phyloP scores from a whole-genome alignment of 2,888 invertebrate genomes.

The Tigriopus californicus region DNA sequence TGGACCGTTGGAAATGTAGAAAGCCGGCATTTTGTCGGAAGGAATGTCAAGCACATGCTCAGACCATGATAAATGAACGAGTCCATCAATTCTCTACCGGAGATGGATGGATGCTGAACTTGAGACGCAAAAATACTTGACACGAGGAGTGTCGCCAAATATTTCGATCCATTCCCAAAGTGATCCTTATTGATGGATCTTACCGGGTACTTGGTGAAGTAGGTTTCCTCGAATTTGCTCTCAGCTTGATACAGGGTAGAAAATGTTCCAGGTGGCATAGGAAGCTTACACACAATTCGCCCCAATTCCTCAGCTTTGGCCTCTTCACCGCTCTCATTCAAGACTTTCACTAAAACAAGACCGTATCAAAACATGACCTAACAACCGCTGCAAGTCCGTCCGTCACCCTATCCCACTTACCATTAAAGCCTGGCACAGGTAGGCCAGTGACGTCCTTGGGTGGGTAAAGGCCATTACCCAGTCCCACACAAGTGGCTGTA shows the following conservation, averaged over 20 bases:
- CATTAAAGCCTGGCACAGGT: conserved; percentile 70
- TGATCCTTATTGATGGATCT: no score
- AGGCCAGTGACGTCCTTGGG: conserved; percentile 61
- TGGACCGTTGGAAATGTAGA: no score
- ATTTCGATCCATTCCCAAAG: no score
- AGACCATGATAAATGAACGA: no score
- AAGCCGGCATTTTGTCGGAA: no score
- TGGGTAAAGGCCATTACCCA: conserved; percentile 43
- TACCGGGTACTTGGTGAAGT: conserved; percentile 53
- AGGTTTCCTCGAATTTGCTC: conserved; percentile 54
- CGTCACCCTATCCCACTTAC: conserved; percentile 33
- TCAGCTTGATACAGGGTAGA: conserved; percentile 62
- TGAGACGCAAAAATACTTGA: no score
- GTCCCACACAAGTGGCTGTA: conserved; percentile 60
- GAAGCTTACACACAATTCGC: conserved; percentile 59
- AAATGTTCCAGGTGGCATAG: conserved; percentile 73
- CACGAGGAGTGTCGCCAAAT: no score
- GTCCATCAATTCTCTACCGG: no score
- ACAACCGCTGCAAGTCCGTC: no score
- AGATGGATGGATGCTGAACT: no score
- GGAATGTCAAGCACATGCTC: no score
- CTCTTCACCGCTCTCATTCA: conserved; percentile 46
- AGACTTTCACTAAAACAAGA: conserved; percentile 43
- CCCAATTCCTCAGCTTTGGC: conserved; percentile 55
- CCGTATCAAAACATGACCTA: no score